phyloP scores from a whole-genome alignment of 2,797 vertebrate species.

The Artibeus jamaicensis region DNA sequence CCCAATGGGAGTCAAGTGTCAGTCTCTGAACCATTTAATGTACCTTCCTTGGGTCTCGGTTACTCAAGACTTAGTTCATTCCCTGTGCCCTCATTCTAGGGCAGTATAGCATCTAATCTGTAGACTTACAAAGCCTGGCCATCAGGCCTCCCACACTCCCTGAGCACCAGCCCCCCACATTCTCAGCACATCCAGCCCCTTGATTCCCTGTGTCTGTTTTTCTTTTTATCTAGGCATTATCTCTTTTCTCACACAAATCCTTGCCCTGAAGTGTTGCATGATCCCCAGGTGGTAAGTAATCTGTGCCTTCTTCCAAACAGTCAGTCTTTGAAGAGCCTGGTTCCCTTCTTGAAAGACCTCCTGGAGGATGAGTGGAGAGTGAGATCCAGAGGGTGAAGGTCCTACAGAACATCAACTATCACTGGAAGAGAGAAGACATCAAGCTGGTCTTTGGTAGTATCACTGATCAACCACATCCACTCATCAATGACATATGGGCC shows the following conservation, averaged over 20 bases:
- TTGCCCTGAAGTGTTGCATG: neutral
- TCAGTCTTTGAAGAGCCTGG: neutral
- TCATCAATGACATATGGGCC: no score
- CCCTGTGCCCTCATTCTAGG: neutral
- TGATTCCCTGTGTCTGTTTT: neutral
- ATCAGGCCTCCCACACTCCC: neutral
- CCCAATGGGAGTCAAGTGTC: neutral
- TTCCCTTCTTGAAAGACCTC: no score
- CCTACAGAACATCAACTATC: no score
- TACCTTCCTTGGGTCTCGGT: neutral
- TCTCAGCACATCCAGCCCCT: no score
- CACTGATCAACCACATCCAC: no score
- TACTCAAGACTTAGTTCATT: neutral
- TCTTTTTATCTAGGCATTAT: neutral
- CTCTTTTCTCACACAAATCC: neutral
- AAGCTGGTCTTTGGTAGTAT: no score
- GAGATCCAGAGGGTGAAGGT: no score
- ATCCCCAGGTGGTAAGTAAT: neutral
- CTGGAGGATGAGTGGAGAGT: no score
- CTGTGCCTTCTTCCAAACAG: neutral
- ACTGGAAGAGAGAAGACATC: no score
- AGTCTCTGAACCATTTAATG: neutral
- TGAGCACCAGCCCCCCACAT: neutral
- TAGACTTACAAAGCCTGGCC: neutral
- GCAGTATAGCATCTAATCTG: neutral